These are phyloP conservation scores for Nineta flava DNA, from an alignment of 2,888 invertebrate genomes.

Conservation along the genomic window DNA sequence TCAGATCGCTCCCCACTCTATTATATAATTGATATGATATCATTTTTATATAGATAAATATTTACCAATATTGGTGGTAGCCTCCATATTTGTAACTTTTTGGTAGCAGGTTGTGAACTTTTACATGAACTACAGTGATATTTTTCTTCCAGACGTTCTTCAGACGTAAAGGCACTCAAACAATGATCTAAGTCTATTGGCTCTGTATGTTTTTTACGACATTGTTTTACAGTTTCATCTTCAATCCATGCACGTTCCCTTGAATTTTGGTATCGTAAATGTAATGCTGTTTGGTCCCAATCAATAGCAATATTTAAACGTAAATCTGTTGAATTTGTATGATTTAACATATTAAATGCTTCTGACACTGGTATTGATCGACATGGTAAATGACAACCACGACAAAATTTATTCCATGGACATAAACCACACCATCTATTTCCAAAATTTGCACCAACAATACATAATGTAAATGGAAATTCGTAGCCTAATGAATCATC, in stretches of 20 bases:
- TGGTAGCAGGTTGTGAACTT: slow-evolving; percentile 68
- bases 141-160: slow-evolving; percentile 71
- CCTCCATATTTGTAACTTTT: slow-evolving; percentile 84
- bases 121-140: slow-evolving; percentile 78
- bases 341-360: slow-evolving; percentile 15
- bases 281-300: slow-evolving; percentile 90
- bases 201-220: slow-evolving; percentile 56
- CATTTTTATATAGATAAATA: background rate
- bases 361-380: slow-evolving; percentile 35
- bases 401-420: slow-evolving; percentile 68
- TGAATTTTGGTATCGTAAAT: slow-evolving; percentile 71
- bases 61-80: slow-evolving; percentile 73
- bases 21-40: no score
- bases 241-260: slow-evolving; percentile 60
- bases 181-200: slow-evolving; percentile 76
- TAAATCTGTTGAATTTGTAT: slow-evolving; percentile 12
- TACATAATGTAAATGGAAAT: slow-evolving; percentile 77
- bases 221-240: slow-evolving; percentile 54
- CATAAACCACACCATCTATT: slow-evolving; percentile 61
- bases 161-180: slow-evolving; percentile 73
- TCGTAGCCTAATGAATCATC: slow-evolving; percentile 86
- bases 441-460: slow-evolving; percentile 45
- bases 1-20: no score
- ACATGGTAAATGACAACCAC: slow-evolving; percentile 71
- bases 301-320: slow-evolving; percentile 60